Conservation (phyloP, 1,140 invertebrate species). For the Zaprionus gabonicus region DNA sequence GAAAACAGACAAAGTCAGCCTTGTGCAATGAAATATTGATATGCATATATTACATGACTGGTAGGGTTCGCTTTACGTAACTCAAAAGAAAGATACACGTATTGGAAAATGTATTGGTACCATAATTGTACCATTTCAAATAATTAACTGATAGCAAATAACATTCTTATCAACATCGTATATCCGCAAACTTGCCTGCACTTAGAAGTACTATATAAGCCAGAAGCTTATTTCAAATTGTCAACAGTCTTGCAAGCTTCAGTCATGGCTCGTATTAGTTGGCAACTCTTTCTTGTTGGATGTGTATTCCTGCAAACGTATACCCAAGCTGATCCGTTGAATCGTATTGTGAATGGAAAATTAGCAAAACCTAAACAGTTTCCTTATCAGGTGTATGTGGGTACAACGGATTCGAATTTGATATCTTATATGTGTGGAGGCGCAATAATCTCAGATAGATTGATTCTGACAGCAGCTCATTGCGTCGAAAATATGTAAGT, state of each 20-base stretch:
- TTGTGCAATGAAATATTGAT: no score
- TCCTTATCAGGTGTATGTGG: not conserved
- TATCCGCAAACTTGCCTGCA: not conserved
- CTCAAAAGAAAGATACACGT: no score
- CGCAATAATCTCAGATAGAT: not conserved
- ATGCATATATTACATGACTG: no score
- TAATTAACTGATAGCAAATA: no score
- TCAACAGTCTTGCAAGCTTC: not conserved
- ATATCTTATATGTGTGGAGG: not conserved
- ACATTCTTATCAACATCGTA: not conserved
- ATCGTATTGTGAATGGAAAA: not conserved
- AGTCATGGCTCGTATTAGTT: not conserved
- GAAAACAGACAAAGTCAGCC: no score
- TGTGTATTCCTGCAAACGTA: not conserved
- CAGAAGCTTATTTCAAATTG: not conserved
- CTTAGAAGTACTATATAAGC: not conserved
- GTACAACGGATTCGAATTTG: accelerated
- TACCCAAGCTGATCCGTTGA: not conserved
- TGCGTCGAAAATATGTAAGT: not conserved
- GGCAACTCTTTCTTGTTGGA: not conserved
- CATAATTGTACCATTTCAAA: no score
- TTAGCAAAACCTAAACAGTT: not conserved
- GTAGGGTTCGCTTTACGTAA: no score
- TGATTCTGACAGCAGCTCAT: not conserved
- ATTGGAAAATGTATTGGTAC: no score